Evolutionary conservation across 2,888 invertebrate species (phyloP).

Genomic region (Euphydryas editha): DNA sequence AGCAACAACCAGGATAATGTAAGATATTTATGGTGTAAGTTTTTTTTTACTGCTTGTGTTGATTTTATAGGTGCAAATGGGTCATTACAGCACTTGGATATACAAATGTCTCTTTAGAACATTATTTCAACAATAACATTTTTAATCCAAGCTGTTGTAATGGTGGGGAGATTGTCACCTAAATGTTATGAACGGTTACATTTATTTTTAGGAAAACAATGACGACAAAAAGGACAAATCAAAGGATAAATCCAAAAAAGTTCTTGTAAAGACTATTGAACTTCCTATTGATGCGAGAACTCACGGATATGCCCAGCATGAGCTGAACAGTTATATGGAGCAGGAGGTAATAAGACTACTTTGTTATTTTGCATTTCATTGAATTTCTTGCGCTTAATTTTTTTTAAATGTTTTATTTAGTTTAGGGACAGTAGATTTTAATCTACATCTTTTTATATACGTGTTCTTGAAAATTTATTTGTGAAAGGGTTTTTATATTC

Average conservation of each 20-base stretch:
- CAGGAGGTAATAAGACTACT: conserved; percentile 85
- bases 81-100: conserved; percentile 71
- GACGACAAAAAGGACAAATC: conserved; percentile 87
- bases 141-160: conserved; percentile 60
- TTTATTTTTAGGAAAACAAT: conserved; percentile 76
- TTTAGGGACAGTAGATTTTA: too few relatives aligned
- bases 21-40: conserved; percentile 43
- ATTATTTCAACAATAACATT: background rate
- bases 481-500: too few relatives aligned
- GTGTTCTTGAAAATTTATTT: too few relatives aligned
- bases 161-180: conserved; percentile 63
- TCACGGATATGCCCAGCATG: conserved; percentile 87
- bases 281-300: conserved; percentile 91
- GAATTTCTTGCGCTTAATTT: too few relatives aligned
- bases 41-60: conserved; percentile 47
- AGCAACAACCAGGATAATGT: conserved; percentile 52
- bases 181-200: conserved; percentile 62
- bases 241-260: conserved; percentile 87
- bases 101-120: conserved; percentile 21
- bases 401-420: too few relatives aligned
- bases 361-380: too few relatives aligned
- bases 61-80: conserved; percentile 75
- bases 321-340: conserved; percentile 90
- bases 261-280: conserved; percentile 91
- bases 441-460: too few relatives aligned